Evolutionary conservation across 30 jellyfish, hydroid and myxozoan species (phyloP).

Genomic region (Mastigias papua): DNA sequence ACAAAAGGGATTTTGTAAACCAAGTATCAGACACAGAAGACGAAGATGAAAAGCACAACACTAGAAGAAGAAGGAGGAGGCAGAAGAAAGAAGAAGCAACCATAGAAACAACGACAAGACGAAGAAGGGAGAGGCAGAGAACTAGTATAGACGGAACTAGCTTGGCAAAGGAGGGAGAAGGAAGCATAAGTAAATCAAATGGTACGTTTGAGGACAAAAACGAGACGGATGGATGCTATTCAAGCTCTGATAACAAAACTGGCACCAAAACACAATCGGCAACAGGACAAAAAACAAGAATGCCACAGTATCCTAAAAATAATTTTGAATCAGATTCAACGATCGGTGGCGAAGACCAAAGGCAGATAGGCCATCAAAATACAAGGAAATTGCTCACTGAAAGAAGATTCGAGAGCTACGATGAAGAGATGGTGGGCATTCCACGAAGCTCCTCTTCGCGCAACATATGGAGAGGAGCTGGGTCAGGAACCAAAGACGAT

Average conservation of each 20-base stretch:
- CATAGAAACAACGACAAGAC: not conserved
- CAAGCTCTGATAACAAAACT: not conserved
- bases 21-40: not conserved
- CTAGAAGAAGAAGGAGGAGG: not conserved
- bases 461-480: slow-evolving; percentile 25
- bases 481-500: slow-evolving; percentile 1
- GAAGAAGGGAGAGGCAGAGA: slow-evolving; percentile 2
- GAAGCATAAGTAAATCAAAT: not conserved
- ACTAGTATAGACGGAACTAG: too few species aligned
- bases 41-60: not conserved
- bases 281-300: not conserved
- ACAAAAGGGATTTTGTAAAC: not conserved
- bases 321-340: not conserved
- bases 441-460: slow-evolving; percentile 54
- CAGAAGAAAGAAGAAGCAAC: slow-evolving; percentile 4
- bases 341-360: not conserved
- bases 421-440: slow-evolving; percentile 22
- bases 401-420: not conserved
- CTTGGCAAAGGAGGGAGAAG: too few species aligned
- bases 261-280: not conserved
- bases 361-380: not conserved
- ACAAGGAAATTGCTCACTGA: not conserved
- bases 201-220: not conserved
- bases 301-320: not conserved
- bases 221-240: not conserved